Evolutionary conservation across 2,888 invertebrate species (phyloP).

Genomic region (Ormia ochracea): DNA sequence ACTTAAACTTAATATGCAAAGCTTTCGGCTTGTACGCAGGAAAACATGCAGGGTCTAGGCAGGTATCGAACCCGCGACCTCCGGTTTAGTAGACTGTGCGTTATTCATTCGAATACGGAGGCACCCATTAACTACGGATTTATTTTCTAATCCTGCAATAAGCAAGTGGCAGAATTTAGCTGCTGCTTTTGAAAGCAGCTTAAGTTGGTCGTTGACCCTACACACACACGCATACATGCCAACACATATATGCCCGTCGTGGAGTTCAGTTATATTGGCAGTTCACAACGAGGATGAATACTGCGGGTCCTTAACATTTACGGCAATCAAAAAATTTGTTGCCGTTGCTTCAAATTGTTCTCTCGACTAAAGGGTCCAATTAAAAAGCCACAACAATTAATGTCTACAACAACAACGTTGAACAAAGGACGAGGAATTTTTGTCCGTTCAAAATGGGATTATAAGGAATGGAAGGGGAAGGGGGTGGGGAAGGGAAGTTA

Average conservation of each 20-base stretch:
- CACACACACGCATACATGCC: background rate
- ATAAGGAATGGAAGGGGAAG: background rate
- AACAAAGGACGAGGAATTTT: slow-evolving; percentile 31
- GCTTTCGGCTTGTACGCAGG: too few species aligned
- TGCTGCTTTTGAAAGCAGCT: background rate
- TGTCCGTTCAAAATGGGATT: background rate
- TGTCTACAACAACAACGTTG: background rate
- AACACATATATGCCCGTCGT: too few species aligned
- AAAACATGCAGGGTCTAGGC: too few species aligned
- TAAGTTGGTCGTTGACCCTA: slow-evolving; percentile 33
- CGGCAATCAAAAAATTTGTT: slow-evolving; percentile 38
- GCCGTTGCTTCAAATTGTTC: slow-evolving; percentile 66
- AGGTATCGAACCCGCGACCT: too few species aligned
- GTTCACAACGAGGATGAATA: background rate
- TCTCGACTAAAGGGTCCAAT: slow-evolving; percentile 72
- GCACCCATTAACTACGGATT: background rate
- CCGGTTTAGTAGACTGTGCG: too few species aligned
- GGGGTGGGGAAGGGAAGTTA: slow-evolving; percentile 17
- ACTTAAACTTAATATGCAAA: too few species aligned
- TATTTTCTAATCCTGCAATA: background rate
- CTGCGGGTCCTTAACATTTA: slow-evolving; percentile 21
- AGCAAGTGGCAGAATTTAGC: background rate
- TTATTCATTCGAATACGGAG: too few species aligned
- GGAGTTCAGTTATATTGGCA: background rate
- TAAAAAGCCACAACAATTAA: slow-evolving; percentile 75